phyloP scores from a whole-genome alignment of 1,140 invertebrate genomes.

The Acromyrmex heyeri region DNA sequence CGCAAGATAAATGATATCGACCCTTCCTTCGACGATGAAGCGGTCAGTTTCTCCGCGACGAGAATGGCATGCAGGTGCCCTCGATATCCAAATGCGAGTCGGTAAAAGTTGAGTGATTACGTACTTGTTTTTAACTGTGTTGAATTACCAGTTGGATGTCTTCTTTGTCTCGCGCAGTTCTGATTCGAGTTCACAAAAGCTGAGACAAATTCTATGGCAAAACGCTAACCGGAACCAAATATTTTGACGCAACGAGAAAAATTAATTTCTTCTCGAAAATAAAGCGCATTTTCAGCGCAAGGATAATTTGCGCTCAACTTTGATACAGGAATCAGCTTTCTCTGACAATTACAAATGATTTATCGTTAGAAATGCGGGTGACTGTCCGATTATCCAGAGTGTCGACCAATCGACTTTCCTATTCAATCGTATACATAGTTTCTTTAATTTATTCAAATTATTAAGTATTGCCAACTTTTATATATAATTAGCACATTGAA shows the following conservation, averaged over 20 bases:
- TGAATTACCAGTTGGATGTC: conserved; percentile 19
- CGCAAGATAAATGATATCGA: conserved; percentile 38
- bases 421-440: neutral
- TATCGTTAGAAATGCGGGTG: conserved; percentile 47
- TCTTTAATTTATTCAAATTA: neutral
- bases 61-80: conserved; percentile 72
- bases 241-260: neutral
- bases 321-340: conserved; percentile 40
- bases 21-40: conserved; percentile 44
- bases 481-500: neutral
- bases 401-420: conserved; percentile 23
- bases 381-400: conserved; percentile 30
- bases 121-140: conserved; percentile 38
- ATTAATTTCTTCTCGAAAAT: neutral
- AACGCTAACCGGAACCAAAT: neutral
- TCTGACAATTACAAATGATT: conserved; percentile 51
- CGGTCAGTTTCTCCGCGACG: conserved; percentile 63
- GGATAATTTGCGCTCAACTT: conserved; percentile 9
- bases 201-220: neutral
- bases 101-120: conserved; percentile 79
- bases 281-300: neutral
- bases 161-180: neutral
- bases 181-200: conserved; percentile 22
- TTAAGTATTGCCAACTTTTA: neutral
- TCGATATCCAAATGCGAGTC: conserved; percentile 78